A percentile compares a stretch with the other conserved stretches of the same genome.
Evolutionary conservation across 2,888 invertebrate genomes (phyloP).

Genomic region (Caenorhabditis sp.): DNA sequence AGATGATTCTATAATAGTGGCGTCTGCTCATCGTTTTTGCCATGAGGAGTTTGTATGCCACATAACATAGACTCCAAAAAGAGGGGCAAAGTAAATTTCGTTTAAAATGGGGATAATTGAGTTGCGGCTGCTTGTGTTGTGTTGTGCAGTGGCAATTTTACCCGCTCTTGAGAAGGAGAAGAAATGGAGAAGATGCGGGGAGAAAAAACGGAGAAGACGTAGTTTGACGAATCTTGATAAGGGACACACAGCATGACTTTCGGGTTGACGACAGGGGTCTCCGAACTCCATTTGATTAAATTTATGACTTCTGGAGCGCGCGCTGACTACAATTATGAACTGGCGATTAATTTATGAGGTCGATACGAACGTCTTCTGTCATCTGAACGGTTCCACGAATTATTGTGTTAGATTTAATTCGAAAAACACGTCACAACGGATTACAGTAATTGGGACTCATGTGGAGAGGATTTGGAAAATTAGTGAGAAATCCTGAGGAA

Average conservation of each 20-base stretch:
- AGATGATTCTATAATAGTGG: conserved; percentile 62
- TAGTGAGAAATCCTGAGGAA: conserved; percentile 30
- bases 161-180: conserved; percentile 43
- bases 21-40: conserved; percentile 33
- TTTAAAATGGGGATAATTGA: conserved; percentile 65
- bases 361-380: conserved; percentile 25
- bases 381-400: conserved; percentile 15
- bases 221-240: conserved; percentile 55
- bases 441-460: conserved; percentile 61
- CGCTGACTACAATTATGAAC: conserved; percentile 56
- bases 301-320: conserved; percentile 44
- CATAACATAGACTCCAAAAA: conserved; percentile 60
- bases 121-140: conserved; percentile 58
- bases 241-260: conserved; percentile 36
- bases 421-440: conserved; percentile 47
- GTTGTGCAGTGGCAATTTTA: conserved; percentile 45
- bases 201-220: conserved; percentile 8
- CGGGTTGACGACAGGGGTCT: conserved; percentile 11
- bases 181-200: conserved; percentile 21
- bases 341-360: conserved; percentile 64
- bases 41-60: conserved; percentile 58
- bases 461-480: background rate
- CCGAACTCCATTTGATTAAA: conserved; percentile 58
- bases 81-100: conserved; percentile 66
- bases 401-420: conserved; percentile 44